Percentiles rank a stretch among this genome's conserved stretches.
Evolutionary conservation across 2,888 invertebrate species (phyloP).

Genomic region (Nezara viridula): DNA sequence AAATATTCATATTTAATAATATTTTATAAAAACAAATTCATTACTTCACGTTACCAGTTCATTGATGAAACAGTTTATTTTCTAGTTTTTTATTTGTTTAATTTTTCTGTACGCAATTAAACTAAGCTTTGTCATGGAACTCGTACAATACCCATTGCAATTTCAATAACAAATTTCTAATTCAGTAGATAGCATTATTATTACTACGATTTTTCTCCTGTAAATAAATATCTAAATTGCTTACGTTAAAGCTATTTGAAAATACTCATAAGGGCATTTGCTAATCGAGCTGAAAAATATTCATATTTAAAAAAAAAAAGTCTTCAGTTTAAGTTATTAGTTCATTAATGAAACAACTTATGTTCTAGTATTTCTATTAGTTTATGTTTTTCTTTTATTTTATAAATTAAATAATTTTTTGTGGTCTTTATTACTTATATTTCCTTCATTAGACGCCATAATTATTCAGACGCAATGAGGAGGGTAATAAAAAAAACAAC

Average conservation of each 20-base stretch:
- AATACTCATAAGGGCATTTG: neutral
- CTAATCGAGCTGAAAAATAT: too few relatives aligned
- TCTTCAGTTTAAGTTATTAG: too few relatives aligned
- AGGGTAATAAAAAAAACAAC: neutral
- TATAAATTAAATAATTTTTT: too few relatives aligned
- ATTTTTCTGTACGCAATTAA: slow-evolving; percentile 1
- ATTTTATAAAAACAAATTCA: too few relatives aligned
- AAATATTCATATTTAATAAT: too few relatives aligned
- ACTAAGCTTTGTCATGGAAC: neutral
- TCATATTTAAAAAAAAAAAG: too few relatives aligned
- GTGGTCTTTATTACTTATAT: neutral
- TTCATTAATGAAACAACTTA: too few relatives aligned
- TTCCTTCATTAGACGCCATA: neutral
- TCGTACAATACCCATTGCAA: slow-evolving; percentile 33
- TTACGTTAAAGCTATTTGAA: slow-evolving; percentile 37
- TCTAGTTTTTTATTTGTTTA: too few relatives aligned
- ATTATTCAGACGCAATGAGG: neutral
- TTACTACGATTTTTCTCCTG: slow-evolving; percentile 29
- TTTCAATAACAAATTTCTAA: slow-evolving; percentile 42
- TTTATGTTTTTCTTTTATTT: too few relatives aligned
- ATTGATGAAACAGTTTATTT: too few relatives aligned
- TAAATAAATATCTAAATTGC: slow-evolving; percentile 31
- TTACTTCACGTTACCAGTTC: too few relatives aligned
- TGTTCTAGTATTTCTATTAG: too few relatives aligned
- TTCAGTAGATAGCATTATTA: slow-evolving; percentile 30